Evolutionary conservation across 2,113 vertebrate species (phyloP).

Genomic region (Pedionomus torquatus): DNA sequence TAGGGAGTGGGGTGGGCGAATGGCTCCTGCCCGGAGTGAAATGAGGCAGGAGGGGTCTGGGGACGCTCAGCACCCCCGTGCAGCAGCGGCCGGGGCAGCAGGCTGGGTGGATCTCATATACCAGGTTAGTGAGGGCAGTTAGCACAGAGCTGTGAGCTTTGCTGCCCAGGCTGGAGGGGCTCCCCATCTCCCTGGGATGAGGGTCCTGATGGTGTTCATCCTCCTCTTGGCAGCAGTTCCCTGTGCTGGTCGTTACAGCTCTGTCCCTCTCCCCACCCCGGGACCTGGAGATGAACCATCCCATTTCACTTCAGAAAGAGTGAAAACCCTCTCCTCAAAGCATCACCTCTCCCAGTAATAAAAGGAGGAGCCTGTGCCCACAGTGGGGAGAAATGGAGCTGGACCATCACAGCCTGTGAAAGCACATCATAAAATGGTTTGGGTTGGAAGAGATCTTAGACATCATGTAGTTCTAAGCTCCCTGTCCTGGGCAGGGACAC

Average conservation of each 20-base stretch:
- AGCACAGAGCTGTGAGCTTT: neutral
- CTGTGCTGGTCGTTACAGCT: neutral
- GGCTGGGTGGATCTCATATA: fast-evolving
- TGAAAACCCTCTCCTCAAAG: neutral
- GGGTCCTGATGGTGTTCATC: fast-evolving
- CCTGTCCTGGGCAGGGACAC: neutral
- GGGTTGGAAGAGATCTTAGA: neutral
- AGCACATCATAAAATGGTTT: neutral
- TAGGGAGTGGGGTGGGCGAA: neutral
- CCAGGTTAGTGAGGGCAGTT: fast-evolving
- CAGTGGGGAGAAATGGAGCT: neutral
- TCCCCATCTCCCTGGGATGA: neutral
- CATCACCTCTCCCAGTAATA: neutral
- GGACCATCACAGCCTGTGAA: neutral
- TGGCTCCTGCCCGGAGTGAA: neutral
- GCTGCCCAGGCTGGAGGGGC: neutral
- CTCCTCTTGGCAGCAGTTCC: neutral
- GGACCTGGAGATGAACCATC: fast-evolving
- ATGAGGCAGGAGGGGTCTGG: neutral
- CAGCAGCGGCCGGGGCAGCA: fast-evolving
- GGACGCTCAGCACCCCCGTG: neutral
- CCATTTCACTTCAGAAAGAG: neutral
- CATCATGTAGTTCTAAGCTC: fast-evolving
- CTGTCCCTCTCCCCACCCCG: neutral
- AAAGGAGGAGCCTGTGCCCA: neutral